phyloP scores from a whole-genome alignment of 2,888 invertebrate species.

The Pristionchus entomophagus region DNA sequence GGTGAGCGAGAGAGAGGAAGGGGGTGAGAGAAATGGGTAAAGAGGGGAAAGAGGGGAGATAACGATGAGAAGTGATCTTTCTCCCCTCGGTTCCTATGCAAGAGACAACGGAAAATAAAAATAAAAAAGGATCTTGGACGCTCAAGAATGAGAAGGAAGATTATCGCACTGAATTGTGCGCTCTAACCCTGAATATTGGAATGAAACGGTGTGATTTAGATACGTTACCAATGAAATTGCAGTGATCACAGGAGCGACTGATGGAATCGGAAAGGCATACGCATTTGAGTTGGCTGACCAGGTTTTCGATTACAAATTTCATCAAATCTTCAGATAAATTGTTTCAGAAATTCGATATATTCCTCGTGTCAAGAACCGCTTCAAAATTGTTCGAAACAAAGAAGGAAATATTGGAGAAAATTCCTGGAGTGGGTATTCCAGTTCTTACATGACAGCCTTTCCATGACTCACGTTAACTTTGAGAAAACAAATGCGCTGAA shows the following conservation, averaged over 20 bases:
- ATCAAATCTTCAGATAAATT: neutral
- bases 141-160: neutral
- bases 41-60: neutral
- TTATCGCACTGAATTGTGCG: neutral
- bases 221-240: neutral
- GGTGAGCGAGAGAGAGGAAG: neutral
- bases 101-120: neutral
- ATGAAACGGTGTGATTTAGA: no score
- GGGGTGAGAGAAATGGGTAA: neutral
- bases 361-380: neutral
- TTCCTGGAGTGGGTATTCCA: neutral
- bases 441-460: no score
- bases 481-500: no score
- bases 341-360: neutral
- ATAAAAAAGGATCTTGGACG: no score
- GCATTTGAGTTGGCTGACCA: neutral
- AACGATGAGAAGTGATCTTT: neutral
- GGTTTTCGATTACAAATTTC: neutral
- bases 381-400: neutral
- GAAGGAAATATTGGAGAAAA: neutral
- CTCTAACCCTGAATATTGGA: neutral
- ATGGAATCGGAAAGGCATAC: slow-evolving; percentile 20
- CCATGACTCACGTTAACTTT: no score
- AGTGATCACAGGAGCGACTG: slow-evolving; percentile 11
- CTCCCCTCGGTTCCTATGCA: neutral